These are phyloP conservation scores for Solenodon paradoxus DNA, from an alignment of 2,113 vertebrate species.

Conservation along the genomic window DNA sequence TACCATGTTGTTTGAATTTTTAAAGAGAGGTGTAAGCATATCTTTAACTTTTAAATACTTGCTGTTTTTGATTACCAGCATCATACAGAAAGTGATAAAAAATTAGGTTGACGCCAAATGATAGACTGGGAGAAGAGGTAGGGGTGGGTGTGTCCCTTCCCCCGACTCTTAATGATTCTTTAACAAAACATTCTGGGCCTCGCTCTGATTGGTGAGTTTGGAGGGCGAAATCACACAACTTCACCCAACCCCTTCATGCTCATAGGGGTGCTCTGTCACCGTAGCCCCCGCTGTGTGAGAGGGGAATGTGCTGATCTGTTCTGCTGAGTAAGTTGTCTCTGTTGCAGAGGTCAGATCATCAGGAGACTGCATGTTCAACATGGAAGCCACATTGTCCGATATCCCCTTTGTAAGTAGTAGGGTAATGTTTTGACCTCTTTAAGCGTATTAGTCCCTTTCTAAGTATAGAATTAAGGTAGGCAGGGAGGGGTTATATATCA, in stretches of 20 bases:
- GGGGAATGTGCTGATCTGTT: not conserved
- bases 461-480: not conserved
- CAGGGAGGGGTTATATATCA: not conserved
- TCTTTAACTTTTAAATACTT: not conserved
- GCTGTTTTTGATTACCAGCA: not conserved
- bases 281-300: not conserved
- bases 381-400: not conserved
- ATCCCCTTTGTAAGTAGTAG: not conserved
- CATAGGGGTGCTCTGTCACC: not conserved
- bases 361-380: not conserved
- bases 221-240: not conserved
- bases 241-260: not conserved
- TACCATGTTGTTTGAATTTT: not conserved
- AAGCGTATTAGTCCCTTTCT: not conserved
- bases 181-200: not conserved
- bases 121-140: not conserved
- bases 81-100: not conserved
- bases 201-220: not conserved
- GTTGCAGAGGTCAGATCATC: not conserved
- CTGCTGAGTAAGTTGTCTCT: not conserved
- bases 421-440: not conserved
- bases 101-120: not conserved
- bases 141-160: not conserved
- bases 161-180: not conserved
- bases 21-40: not conserved